A percentile compares a stretch with the other conserved stretches of the same genome.
These are phyloP conservation scores for Squalus acanthias DNA, from an alignment of 2,797 vertebrate species.

Conservation along the genomic window DNA sequence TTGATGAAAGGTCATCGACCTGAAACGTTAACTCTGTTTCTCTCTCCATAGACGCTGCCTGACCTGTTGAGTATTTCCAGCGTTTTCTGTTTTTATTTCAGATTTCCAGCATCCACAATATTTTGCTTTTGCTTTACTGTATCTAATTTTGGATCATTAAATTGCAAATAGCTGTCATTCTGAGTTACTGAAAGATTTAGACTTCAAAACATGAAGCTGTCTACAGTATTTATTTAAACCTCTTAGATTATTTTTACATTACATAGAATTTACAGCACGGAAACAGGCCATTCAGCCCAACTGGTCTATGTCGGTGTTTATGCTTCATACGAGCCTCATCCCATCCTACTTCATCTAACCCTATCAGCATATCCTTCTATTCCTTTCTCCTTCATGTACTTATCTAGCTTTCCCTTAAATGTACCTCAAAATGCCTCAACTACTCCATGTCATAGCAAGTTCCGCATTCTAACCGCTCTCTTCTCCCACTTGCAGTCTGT, in stretches of 20 bases:
- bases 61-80: no score
- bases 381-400: not conserved
- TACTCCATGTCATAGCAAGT: not conserved
- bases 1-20: no score
- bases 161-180: not conserved
- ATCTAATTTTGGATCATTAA: not conserved
- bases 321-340: not conserved
- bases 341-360: not conserved
- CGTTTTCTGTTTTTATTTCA: no score
- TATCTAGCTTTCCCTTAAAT: not conserved
- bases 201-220: not conserved
- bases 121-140: not conserved
- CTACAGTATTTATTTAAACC: not conserved
- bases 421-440: not conserved
- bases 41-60: no score
- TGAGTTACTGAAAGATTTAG: not conserved
- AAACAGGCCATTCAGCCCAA: not conserved
- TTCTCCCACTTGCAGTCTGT: not conserved
- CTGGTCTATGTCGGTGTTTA: not conserved
- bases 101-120: no score
- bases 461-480: not conserved
- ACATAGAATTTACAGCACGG: not conserved
- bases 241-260: not conserved
- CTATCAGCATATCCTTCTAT: not conserved
- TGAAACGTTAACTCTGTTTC: no score